These are phyloP conservation scores for Semaprochilodus insignis DNA, from an alignment of 2,797 vertebrate genomes.

Conservation along the genomic window DNA sequence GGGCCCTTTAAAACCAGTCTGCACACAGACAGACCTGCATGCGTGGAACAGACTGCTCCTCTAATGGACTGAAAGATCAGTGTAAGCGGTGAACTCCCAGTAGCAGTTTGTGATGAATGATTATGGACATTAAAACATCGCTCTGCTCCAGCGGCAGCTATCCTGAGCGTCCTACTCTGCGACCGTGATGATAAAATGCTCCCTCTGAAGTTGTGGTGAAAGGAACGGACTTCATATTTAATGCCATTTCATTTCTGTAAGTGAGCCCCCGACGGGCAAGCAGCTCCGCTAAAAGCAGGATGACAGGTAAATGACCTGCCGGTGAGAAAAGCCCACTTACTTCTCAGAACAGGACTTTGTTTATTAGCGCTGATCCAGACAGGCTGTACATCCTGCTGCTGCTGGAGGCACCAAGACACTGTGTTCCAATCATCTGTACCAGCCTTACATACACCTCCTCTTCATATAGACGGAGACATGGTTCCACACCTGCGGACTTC, in stretches of 20 bases:
- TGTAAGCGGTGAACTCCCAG: no score
- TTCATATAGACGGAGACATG: no score
- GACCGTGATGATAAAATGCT: neutral
- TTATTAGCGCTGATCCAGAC: neutral
- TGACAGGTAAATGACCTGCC: neutral
- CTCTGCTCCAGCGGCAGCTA: neutral
- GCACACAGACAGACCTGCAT: no score
- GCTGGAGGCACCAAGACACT: neutral
- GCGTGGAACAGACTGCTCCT: no score
- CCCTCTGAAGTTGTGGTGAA: neutral
- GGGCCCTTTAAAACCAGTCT: no score
- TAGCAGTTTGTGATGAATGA: no score
- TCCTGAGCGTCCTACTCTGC: neutral
- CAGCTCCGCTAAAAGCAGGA: neutral
- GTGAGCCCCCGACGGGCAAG: neutral
- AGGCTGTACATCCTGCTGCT: neutral
- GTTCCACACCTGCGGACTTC: neutral
- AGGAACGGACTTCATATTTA: neutral
- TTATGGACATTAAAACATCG: neutral
- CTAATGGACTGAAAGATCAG: no score
- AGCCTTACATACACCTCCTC: no score
- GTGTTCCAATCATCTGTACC: neutral
- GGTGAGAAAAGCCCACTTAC: neutral
- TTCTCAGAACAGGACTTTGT: neutral
- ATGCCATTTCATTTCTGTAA: neutral